Base-by-base conservation (phyloP, 2,888 invertebrate species). In the Cabera pusaria region DNA sequence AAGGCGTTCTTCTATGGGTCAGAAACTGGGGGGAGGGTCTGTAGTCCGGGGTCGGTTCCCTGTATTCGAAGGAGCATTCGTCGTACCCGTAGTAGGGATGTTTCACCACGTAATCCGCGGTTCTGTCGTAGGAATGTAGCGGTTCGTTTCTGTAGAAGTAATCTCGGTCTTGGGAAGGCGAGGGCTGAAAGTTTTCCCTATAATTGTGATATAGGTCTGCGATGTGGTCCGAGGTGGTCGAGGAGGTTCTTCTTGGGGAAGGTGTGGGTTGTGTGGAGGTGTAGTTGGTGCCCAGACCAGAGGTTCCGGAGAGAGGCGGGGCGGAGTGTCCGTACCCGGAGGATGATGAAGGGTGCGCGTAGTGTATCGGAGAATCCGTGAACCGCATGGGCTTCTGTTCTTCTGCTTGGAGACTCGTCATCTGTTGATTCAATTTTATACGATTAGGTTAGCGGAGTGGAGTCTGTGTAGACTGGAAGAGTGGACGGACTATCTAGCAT, bases 361-460 rank as follows among this genome's bases (percentile, higher is more conserved):
- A 93, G 61, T 93, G 94, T 39, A 93, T 93, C 6, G 93, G 94
- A 1, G 94, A 93, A 72, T 95, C 94, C 0, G 94, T 93, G 76
- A 94, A 94, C 35, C 94, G 86, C 27, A 94, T 77, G 1, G 94
- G 93, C 56, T 93, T 92, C 53, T 90, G 90, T 46, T 92, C 92
- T 31, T 90, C 90, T 7, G 85, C 68, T 60, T 90, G 90, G 4
- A 90, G 67, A 26, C 82, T 80, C 1, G 84, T 69, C 37, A 87
- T 76, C 87, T 87, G 74, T n/a, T n/a, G n/a, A n/a, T n/a, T n/a
- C n/a, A n/a, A n/a, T n/a, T n/a, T n/a, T n/a, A n/a, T n/a, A n/a
- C n/a, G n/a, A n/a, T n/a, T n/a, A n/a, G n/a, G n/a, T n/a, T n/a
- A n/a, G n/a, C n/a, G n/a, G n/a, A n/a, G n/a, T n/a, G n/a, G n/a